A percentile compares a stretch with the other conserved stretches of the same genome.
Conservation (phyloP, 1,140 invertebrate species). For the Homalodisca vitripennis region DNA sequence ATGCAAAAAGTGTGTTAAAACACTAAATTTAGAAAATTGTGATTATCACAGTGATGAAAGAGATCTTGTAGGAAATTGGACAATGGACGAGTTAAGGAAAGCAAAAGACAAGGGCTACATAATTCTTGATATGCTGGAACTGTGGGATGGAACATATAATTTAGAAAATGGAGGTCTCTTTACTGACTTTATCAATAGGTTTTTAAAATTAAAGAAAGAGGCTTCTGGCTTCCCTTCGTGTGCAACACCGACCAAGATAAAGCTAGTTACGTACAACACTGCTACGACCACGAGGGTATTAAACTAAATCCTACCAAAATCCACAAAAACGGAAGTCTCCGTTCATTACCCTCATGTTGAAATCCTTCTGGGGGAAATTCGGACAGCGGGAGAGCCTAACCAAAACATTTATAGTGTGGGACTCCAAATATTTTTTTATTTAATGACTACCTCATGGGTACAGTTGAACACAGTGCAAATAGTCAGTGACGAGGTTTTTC, state of each 20-base stretch:
- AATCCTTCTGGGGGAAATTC: conserved; percentile 47
- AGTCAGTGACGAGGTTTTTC: too few relatives aligned
- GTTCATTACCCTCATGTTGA: conserved; percentile 44
- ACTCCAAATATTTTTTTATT: conserved; percentile 39
- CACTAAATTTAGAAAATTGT: conserved; percentile 30
- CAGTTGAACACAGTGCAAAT: conserved; percentile 36
- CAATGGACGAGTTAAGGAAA: conserved; percentile 45
- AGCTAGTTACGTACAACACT: conserved; percentile 45
- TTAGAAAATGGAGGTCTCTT: conserved; percentile 43
- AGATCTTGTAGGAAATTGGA: conserved; percentile 46
- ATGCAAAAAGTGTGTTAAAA: conserved; percentile 40
- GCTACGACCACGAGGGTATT: conserved; percentile 46
- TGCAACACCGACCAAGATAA: conserved; percentile 41
- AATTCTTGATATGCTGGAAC: conserved; percentile 46
- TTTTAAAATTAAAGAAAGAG: conserved; percentile 47
- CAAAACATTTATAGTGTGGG: conserved; percentile 42
- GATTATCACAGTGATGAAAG: conserved; percentile 43
- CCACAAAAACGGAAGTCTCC: conserved; percentile 45
- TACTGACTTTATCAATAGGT: conserved; percentile 43
- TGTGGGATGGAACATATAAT: conserved; percentile 44
- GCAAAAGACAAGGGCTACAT: conserved; percentile 46
- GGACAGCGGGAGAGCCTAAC: conserved; percentile 41
- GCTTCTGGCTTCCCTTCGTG: conserved; percentile 41
- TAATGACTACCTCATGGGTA: conserved; percentile 41
- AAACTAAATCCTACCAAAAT: conserved; percentile 45